Conservation (phyloP, 2,888 invertebrate genomes). For the Morpho achilles region DNA sequence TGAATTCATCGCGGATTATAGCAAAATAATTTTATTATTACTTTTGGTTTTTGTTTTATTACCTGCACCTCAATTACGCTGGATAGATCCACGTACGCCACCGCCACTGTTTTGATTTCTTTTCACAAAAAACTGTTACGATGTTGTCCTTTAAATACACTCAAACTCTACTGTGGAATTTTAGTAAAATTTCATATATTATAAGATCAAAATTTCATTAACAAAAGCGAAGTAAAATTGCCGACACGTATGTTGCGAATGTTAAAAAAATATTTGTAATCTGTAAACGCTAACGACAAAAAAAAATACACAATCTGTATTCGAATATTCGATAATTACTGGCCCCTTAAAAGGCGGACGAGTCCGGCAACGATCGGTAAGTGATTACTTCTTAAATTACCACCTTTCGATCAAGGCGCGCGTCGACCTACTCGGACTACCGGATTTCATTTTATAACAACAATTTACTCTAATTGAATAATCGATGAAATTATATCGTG, state of each 20-base stretch:
- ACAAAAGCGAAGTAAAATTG: no score
- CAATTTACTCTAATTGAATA: slow-evolving; percentile 24
- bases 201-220: no score
- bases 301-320: slow-evolving; percentile 55
- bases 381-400: slow-evolving; percentile 72
- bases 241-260: no score
- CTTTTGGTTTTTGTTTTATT: slow-evolving; percentile 37
- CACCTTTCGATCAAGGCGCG: slow-evolving; percentile 30
- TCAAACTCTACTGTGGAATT: slow-evolving; percentile 15
- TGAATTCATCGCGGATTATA: no score
- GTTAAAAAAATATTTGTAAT: not conserved
- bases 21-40: no score
- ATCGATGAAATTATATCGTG: slow-evolving; percentile 20
- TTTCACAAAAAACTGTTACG: slow-evolving; percentile 37
- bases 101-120: slow-evolving; percentile 77
- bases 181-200: not conserved
- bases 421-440: slow-evolving; percentile 40
- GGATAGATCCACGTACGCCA: slow-evolving; percentile 87
- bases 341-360: slow-evolving; percentile 64
- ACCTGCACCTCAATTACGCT: slow-evolving; percentile 89
- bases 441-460: slow-evolving; percentile 32
- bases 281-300: slow-evolving; percentile 54
- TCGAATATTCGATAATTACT: slow-evolving; percentile 60
- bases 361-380: slow-evolving; percentile 55
- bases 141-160: slow-evolving; percentile 1